Conservation (phyloP, 2,888 invertebrate genomes). For the Pteria penguin region DNA sequence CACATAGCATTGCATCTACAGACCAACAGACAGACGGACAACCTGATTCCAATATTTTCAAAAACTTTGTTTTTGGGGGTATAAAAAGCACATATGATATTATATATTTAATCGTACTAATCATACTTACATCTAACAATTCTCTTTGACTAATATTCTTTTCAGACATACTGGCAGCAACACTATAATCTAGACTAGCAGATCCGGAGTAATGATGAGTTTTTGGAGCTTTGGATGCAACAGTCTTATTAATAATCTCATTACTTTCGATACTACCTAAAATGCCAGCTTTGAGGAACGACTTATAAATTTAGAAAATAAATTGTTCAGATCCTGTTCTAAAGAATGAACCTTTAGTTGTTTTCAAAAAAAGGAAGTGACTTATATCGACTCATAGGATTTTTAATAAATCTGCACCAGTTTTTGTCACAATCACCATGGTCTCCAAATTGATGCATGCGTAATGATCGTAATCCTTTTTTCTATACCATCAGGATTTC, state of each 20-base stretch:
- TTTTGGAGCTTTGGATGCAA: constrained; percentile 41
- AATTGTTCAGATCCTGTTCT: neutral
- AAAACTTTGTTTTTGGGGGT: no score
- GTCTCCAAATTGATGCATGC: constrained; percentile 18
- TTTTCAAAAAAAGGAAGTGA: constrained; percentile 9
- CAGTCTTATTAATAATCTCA: constrained; percentile 35
- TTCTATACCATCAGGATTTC: constrained; percentile 7
- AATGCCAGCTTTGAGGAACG: constrained; percentile 16
- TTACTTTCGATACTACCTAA: constrained; percentile 37
- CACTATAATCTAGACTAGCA: constrained; percentile 29
- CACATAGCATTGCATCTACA: neutral
- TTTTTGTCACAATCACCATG: constrained; percentile 1
- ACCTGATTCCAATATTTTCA: neutral
- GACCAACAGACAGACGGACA: neutral
- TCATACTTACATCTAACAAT: constrained; percentile 17
- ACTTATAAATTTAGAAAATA: neutral
- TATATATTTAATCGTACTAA: no score
- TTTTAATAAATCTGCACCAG: neutral
- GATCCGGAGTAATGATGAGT: constrained; percentile 27
- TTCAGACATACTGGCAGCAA: constrained; percentile 37
- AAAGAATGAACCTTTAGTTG: neutral
- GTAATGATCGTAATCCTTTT: neutral
- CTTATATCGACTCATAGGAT: neutral
- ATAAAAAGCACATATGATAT: no score
- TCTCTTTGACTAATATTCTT: constrained; percentile 26